Base-by-base conservation (phyloP, 2,888 invertebrate genomes). In the Panzeria rudis region DNA sequence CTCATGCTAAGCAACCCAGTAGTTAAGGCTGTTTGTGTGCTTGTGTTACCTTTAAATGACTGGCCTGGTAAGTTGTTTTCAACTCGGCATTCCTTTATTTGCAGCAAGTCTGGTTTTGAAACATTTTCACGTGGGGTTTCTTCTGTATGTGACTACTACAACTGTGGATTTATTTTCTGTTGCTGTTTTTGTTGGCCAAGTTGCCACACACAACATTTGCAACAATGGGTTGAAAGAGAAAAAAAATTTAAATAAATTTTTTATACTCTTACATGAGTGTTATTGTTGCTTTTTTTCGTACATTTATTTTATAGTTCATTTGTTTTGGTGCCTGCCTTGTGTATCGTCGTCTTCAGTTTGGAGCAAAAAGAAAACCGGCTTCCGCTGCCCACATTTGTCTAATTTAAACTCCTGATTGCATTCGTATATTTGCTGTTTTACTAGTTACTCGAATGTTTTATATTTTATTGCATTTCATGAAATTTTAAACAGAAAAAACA, bases 71-170 rank as follows among this genome's bases (percentile, higher is more conserved):
- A 73, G 72, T 59, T 72, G 59, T 20, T 59, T 61, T 38, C 25
- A 50, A 35, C 68, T 41, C 52, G 76, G 41, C 62, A 69, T 76
- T 69, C 50, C 61, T 82, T 76, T 69, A 56, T 62, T 69, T 62
- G 81, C 47, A 52, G 35, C 54, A 52, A 82, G 75, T 84, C 78
- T 79, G 79, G 71, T 79, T 69, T 79, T 61, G 44, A 69, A 75
- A 83, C 56, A 73, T 84, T 78, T 84, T 84, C 84, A 84, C 84
- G 84, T 84, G 79, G 84, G 84, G 75, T 80, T 80, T 66, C 64
- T 66, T 50, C 44, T 59, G 72, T 47, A 23, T 73, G 17, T 73
- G 56, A 29, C 29, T 4, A 2, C 2, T 5, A 29, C 47, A 44
- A 66, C 23, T 35, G 13, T 20, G 25, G 13, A n/a, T 23, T n/a